phyloP scores from a whole-genome alignment of 2,888 invertebrate species.

The Synanthedon vespiformis region DNA sequence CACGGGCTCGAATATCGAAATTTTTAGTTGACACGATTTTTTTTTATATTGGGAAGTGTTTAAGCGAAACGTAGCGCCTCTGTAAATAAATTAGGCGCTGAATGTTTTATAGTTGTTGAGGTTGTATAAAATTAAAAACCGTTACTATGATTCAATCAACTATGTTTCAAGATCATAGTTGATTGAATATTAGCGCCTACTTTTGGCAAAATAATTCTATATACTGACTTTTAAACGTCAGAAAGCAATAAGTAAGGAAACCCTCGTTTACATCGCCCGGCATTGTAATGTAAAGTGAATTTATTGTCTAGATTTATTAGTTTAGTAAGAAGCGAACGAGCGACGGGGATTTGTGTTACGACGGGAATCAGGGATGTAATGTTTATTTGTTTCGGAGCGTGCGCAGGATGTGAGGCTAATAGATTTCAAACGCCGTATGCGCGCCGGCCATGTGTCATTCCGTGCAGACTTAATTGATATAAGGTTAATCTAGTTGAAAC shows the following conservation, averaged over 20 bases:
- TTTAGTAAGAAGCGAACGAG: conserved; percentile 50
- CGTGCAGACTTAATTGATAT: conserved; percentile 17
- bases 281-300: conserved; percentile 52
- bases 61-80: conserved; percentile 23
- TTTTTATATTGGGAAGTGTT: conserved; percentile 13
- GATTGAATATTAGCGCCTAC: too few relatives aligned
- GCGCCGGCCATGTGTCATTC: conserved; percentile 50
- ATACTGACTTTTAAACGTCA: not conserved
- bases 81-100: conserved; percentile 3
- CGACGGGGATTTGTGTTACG: conserved; percentile 44
- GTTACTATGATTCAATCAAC: too few relatives aligned
- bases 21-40: conserved; percentile 25
- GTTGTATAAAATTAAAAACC: too few relatives aligned
- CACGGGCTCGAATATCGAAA: conserved; percentile 27
- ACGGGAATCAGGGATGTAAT: conserved; percentile 50
- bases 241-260: conserved; percentile 13
- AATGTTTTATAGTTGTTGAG: not conserved
- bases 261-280: conserved; percentile 18
- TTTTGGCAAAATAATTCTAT: not conserved
- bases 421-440: conserved; percentile 21
- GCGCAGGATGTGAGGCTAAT: conserved; percentile 53
- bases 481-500: not conserved
- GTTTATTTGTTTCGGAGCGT: conserved; percentile 52
- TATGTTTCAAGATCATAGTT: too few relatives aligned
- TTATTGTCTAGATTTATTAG: conserved; percentile 60